Conservation (phyloP, 2,797 vertebrate genomes). For the Eremophila alpestris region DNA sequence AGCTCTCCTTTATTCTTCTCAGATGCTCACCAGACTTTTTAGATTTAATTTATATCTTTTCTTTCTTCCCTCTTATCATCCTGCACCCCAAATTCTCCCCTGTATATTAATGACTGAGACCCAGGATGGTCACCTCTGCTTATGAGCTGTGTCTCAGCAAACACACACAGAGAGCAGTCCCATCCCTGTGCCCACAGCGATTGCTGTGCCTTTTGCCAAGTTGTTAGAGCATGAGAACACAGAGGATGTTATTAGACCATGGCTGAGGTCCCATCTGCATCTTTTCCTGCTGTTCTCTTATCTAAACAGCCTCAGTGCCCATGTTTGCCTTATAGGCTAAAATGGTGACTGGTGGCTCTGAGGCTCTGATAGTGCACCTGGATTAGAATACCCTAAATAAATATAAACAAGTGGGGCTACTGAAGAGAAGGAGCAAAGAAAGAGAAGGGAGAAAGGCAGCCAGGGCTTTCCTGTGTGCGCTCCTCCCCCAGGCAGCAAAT, state of each 20-base stretch:
- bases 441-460: background rate
- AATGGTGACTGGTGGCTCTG: background rate
- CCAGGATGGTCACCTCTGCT: background rate
- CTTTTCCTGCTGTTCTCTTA: constrained; percentile 31
- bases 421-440: background rate
- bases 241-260: background rate
- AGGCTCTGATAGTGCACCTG: background rate
- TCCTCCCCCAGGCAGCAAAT: background rate
- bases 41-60: background rate
- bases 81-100: background rate
- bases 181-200: background rate
- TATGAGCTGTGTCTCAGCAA: background rate
- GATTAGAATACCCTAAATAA: background rate
- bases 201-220: background rate
- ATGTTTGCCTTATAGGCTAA: constrained; percentile 25
- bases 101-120: background rate
- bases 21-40: background rate
- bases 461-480: rapidly evolving
- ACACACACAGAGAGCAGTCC: background rate
- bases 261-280: background rate
- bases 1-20: background rate
- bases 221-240: background rate
- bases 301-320: background rate
- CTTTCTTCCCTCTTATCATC: background rate
- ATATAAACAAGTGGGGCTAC: background rate